These are phyloP conservation scores for Bathynomus jamesi DNA, from an alignment of 1,140 invertebrate species.

Conservation along the genomic window DNA sequence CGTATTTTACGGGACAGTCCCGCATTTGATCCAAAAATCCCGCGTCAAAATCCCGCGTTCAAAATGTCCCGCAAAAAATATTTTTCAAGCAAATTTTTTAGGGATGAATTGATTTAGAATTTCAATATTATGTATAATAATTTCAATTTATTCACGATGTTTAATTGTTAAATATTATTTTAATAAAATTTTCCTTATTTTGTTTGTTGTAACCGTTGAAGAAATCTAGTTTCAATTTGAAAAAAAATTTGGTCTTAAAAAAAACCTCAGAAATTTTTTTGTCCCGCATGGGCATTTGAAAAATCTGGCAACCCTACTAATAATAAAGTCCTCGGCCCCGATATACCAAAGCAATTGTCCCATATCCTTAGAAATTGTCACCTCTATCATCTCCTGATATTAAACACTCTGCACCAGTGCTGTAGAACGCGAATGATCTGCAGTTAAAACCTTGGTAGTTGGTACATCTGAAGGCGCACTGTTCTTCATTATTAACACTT, in stretches of 20 bases:
- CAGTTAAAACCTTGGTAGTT: constrained; percentile 44
- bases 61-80: too few species aligned
- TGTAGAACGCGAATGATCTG: constrained; percentile 46
- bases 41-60: too few species aligned
- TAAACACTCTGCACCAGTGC: constrained; percentile 45
- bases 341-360: too few species aligned
- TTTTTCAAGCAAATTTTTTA: too few species aligned
- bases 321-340: neutral
- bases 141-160: too few species aligned
- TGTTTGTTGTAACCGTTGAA: neutral
- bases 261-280: neutral
- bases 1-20: too few species aligned
- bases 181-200: too few species aligned
- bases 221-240: neutral
- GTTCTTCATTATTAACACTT: constrained; percentile 41
- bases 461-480: constrained; percentile 43
- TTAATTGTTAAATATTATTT: too few species aligned
- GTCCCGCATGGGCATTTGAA: neutral
- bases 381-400: constrained; percentile 27
- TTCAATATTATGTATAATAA: too few species aligned
- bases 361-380: too few species aligned
- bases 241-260: neutral
- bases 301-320: neutral
- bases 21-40: too few species aligned
- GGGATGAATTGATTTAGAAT: too few species aligned